Evolutionary conservation across 2,888 invertebrate species (phyloP), one percentile per base, ranked within the genome.

Genomic region (Oxycera nigricornis): DNA sequence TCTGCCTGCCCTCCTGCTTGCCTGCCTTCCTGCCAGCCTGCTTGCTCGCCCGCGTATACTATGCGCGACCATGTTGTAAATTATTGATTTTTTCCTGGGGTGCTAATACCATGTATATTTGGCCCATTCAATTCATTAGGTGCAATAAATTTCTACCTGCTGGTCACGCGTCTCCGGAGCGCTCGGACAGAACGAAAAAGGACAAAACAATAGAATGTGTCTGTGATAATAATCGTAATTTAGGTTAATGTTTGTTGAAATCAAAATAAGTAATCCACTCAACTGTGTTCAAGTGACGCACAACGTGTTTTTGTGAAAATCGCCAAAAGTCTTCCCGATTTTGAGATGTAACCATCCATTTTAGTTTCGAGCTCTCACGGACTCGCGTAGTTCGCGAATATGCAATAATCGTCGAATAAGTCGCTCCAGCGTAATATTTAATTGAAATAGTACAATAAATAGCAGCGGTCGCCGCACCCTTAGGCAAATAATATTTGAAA

Each of bases 1-100:
- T 28, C 61, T 4, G 52, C 52, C 11, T 61, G 61, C 46, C 17
- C 17, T n/a, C n/a, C n/a, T n/a, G n/a, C n/a, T n/a, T n/a, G n/a
- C n/a, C 39, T 39, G 39, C 7, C 39, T 39, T 39, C 39, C 39
- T 39, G 7, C 14, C 9, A 39, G 14, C 14, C 39, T 39, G 39
- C 39, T 14, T 9, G 39, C 9, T 39, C 14, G 39, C 9, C 61
- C 31, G 14, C 11, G 55, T 62, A n/a, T 73, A 70, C 62, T 62
- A 70, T 75, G 75, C 73, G 73, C 72, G 75, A 73, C 57, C 57
- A 72, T 73, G 68, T 75, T 75, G 75, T 75, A 73, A 75, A 75
- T 73, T 75, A 75, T 75, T 73, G 75, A 75, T 75, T 75, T 75
- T 75, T 52, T 75, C 59, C 59, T 55, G 52, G 70, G 73, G 59